Conservation (phyloP, 1,140 invertebrate genomes). For the Drosophila burlai region DNA sequence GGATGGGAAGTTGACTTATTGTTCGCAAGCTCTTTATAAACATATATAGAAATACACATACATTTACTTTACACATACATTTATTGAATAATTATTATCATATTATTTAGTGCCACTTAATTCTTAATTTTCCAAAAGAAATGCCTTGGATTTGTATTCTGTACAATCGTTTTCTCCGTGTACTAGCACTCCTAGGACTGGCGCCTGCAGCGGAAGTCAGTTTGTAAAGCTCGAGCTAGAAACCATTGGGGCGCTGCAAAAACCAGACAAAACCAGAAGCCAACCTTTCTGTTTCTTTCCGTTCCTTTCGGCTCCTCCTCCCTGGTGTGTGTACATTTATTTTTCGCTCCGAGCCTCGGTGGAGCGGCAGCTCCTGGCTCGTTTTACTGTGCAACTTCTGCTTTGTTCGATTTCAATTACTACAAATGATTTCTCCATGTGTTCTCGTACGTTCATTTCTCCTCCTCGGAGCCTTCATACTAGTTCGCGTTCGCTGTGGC, state of each 20-base stretch:
- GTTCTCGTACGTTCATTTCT: constrained; percentile 28
- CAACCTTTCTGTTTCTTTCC: constrained; percentile 9
- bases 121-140: background rate
- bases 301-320: background rate
- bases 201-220: constrained; percentile 62
- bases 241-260: constrained; percentile 55
- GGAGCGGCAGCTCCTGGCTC: constrained; percentile 25
- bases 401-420: constrained; percentile 81
- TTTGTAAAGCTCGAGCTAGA: constrained; percentile 71
- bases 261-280: constrained; percentile 43
- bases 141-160: background rate
- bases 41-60: too few relatives aligned
- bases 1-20: background rate
- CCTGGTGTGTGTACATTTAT: constrained; percentile 28
- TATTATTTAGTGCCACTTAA: fast-evolving
- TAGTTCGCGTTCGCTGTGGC: constrained; percentile 37
- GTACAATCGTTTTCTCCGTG: background rate
- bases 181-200: constrained; percentile 4
- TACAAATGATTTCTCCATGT: constrained; percentile 75
- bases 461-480: constrained; percentile 15
- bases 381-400: constrained; percentile 51
- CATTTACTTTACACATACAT: too few relatives aligned
- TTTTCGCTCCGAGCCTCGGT: constrained; percentile 29
- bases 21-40: too few relatives aligned
- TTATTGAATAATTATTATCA: too few relatives aligned